Conservation (phyloP, 2,113 vertebrate genomes). For the Mola mola region DNA sequence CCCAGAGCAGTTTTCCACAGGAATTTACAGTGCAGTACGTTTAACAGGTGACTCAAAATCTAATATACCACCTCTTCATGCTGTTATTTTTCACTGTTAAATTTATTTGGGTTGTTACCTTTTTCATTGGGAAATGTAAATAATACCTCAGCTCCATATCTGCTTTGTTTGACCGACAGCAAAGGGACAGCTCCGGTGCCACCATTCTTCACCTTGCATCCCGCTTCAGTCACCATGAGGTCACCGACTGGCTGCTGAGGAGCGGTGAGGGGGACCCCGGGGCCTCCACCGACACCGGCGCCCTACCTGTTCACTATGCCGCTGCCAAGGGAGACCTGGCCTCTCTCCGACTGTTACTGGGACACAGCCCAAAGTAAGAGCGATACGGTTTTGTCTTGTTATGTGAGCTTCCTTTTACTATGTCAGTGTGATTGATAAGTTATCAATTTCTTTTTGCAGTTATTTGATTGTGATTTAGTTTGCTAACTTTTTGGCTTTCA, state of each 20-base stretch:
- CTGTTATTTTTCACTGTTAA: no score
- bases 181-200: conserved; percentile 93
- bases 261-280: conserved; percentile 87
- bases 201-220: conserved; percentile 95
- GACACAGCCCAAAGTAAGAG: conserved; percentile 90
- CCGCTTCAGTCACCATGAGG: conserved; percentile 93
- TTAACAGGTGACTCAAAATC: no score
- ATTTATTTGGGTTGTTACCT: no score
- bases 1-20: no score
- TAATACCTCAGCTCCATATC: not conserved
- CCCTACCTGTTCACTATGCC: conserved; percentile 93
- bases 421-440: not conserved
- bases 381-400: conserved; percentile 6
- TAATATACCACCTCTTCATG: no score
- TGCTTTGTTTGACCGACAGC: conserved; percentile 75
- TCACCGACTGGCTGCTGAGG: conserved; percentile 92
- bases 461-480: not conserved
- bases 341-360: conserved; percentile 89
- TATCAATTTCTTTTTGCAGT: not conserved
- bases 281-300: conserved; percentile 88
- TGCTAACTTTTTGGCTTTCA: no score
- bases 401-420: not conserved
- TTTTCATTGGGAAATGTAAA: not conserved
- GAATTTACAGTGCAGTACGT: no score
- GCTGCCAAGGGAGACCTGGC: conserved; percentile 97